These are phyloP conservation scores for Pilophorus perplexus DNA, from an alignment of 2,888 invertebrate genomes.

Conservation along the genomic window DNA sequence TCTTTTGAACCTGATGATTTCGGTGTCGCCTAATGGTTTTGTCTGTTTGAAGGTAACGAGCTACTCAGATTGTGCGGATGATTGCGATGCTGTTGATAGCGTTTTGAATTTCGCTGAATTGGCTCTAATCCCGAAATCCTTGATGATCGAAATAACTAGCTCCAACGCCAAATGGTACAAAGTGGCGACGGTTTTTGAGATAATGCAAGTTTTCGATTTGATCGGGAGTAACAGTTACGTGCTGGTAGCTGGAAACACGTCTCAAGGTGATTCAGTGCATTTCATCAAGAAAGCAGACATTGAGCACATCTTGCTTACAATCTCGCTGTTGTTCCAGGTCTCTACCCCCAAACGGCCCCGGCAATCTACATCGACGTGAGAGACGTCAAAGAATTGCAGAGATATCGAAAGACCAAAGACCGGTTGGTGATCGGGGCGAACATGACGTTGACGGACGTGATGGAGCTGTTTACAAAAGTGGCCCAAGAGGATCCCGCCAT, in stretches of 20 bases:
- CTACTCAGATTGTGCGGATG: neutral
- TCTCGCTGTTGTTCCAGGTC: too few species aligned
- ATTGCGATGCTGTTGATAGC: too few species aligned
- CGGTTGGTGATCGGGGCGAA: constrained; percentile 58
- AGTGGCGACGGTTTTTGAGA: constrained; percentile 57
- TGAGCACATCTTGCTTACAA: too few species aligned
- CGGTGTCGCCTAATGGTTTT: too few species aligned
- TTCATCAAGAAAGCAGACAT: too few species aligned
- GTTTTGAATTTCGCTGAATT: constrained; percentile 35
- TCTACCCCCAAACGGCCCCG: constrained; percentile 50
- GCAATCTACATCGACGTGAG: constrained; percentile 56
- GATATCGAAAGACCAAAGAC: constrained; percentile 50
- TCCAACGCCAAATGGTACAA: constrained; percentile 57
- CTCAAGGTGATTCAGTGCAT: too few species aligned
- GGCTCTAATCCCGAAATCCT: constrained; percentile 16
- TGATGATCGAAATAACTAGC: constrained; percentile 3
- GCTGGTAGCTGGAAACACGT: constrained; percentile 72
- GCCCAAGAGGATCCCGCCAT: constrained; percentile 23
- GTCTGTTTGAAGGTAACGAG: too few species aligned
- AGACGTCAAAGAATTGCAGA: constrained; percentile 55
- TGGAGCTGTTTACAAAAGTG: constrained; percentile 51
- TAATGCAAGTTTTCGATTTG: constrained; percentile 59
- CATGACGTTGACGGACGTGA: constrained; percentile 58
- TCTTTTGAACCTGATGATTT: too few species aligned
- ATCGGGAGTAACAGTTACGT: constrained; percentile 55